phyloP scores from a whole-genome alignment of 1,140 invertebrate genomes.

The Samia ricini region DNA sequence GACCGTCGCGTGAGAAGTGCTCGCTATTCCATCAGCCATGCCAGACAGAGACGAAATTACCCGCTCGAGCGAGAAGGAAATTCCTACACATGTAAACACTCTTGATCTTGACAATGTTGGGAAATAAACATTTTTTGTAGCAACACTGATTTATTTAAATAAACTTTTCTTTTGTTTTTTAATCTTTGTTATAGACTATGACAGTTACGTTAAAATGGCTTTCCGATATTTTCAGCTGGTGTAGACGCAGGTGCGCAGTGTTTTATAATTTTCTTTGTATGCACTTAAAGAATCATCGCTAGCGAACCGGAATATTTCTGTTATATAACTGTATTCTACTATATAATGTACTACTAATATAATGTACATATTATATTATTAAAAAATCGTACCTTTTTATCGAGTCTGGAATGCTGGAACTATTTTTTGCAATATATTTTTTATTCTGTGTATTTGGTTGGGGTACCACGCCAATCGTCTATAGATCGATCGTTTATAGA shows the following conservation, averaged over 20 bases:
- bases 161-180: neutral
- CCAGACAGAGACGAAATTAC: neutral
- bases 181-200: neutral
- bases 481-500: neutral
- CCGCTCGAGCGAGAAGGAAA: conserved; percentile 17
- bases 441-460: neutral
- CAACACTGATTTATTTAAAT: neutral
- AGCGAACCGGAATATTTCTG: conserved; percentile 20
- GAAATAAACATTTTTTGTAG: neutral
- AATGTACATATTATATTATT: conserved; percentile 24
- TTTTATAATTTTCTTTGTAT: conserved; percentile 46
- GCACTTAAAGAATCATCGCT: conserved; percentile 47
- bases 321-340: too few species aligned
- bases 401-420: neutral
- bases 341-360: conserved; percentile 21
- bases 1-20: conserved; percentile 27
- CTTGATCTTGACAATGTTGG: neutral
- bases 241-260: conserved; percentile 10
- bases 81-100: neutral
- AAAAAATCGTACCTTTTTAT: neutral
- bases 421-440: neutral
- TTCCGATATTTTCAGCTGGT: neutral
- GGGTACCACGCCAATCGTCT: neutral
- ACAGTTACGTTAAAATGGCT: neutral
- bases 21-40: conserved; percentile 10